A percentile compares a stretch with the other conserved stretches of the same genome.
These are phyloP conservation scores for Willisornis vidua DNA, from an alignment of 2,113 vertebrate genomes.

Conservation along the genomic window DNA sequence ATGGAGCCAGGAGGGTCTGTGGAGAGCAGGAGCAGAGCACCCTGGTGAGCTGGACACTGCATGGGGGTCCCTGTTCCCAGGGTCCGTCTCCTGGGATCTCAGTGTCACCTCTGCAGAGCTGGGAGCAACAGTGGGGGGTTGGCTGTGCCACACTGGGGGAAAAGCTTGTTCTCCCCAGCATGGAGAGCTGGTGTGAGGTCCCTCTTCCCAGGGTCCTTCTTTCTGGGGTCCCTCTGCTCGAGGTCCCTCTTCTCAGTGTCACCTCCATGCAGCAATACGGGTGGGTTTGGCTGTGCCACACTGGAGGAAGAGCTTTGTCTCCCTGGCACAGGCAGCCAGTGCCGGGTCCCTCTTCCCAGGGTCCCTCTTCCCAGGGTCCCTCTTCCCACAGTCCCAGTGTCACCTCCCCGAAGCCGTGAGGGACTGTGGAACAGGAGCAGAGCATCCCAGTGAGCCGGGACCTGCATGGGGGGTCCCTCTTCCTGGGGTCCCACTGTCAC, in stretches of 20 bases:
- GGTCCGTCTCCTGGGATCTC: neutral
- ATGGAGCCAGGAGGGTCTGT: too few relatives aligned
- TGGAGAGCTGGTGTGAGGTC: too few relatives aligned
- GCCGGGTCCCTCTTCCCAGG: neutral
- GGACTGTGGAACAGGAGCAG: neutral
- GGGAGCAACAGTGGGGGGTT: neutral
- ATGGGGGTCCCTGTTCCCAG: neutral
- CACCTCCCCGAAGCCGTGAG: neutral
- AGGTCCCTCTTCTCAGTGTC: too few relatives aligned
- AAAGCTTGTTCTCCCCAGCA: too few relatives aligned
- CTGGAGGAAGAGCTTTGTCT: too few relatives aligned
- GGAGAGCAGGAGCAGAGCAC: too few relatives aligned
- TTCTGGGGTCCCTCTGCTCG: too few relatives aligned
- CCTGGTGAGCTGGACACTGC: too few relatives aligned
- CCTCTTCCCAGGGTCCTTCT: too few relatives aligned
- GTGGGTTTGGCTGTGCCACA: too few relatives aligned
- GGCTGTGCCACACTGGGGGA: neutral
- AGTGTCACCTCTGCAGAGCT: rapidly evolving
- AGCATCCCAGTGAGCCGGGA: neutral
- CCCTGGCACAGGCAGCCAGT: too few relatives aligned
- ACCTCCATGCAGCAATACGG: too few relatives aligned
- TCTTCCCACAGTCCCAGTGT: neutral
- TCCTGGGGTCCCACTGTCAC: neutral
- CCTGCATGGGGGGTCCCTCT: neutral
- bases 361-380: neutral